Conservation (phyloP, 2,113 vertebrate species). For the Paracanthobrama guichenoti region DNA sequence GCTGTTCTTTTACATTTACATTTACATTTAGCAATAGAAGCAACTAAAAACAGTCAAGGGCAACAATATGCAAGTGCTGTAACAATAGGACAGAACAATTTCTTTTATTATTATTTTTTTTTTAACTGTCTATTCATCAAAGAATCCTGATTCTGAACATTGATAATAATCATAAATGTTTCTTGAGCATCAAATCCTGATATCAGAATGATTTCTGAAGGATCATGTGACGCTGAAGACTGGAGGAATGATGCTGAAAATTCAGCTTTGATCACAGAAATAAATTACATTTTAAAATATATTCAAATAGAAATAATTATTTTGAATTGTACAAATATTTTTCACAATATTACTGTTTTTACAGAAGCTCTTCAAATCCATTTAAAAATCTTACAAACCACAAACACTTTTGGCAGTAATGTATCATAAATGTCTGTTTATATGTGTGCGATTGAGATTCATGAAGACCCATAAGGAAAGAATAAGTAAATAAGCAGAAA, state of each 20-base stretch:
- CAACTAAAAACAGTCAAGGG: no score
- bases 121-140: not conserved
- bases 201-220: not conserved
- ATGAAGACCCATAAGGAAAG: not conserved
- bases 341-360: not conserved
- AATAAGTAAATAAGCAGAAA: not conserved
- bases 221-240: not conserved
- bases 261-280: not conserved
- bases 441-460: not conserved
- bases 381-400: not conserved
- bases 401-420: not conserved
- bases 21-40: no score
- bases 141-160: not conserved
- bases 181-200: not conserved
- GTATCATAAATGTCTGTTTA: not conserved
- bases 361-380: not conserved
- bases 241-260: not conserved
- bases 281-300: not conserved
- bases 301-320: not conserved
- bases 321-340: not conserved
- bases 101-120: no score
- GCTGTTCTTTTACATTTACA: not conserved
- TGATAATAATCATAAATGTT: not conserved
- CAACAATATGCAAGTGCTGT: no score
- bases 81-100: no score